phyloP scores from a whole-genome alignment of 1,140 invertebrate species.

The Lanistes nyassanus region DNA sequence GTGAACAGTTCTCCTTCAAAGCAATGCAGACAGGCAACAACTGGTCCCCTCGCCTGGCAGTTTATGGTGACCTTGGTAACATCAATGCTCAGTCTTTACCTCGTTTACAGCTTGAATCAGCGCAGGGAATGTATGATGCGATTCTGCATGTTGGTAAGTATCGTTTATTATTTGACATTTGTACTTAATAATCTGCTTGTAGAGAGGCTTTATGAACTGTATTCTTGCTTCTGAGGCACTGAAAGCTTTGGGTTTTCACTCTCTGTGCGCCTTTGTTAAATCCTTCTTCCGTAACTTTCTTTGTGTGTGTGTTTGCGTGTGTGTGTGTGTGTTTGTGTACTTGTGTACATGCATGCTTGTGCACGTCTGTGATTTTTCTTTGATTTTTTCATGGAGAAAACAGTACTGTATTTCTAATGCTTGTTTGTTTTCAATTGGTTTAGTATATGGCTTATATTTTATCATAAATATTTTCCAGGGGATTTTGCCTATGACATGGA shows the following conservation, averaged over 20 bases:
- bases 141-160: constrained; percentile 87
- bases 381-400: too few species aligned
- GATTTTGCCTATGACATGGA: constrained; percentile 93
- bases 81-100: constrained; percentile 83
- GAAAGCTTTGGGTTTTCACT: not conserved
- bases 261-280: too few species aligned
- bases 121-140: constrained; percentile 79
- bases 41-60: constrained; percentile 83
- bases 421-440: not conserved
- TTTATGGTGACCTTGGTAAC: constrained; percentile 92
- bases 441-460: constrained; percentile 23
- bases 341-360: too few species aligned
- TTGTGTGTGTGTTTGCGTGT: too few species aligned
- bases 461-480: constrained; percentile 62
- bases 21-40: constrained; percentile 50
- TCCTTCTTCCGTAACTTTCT: too few species aligned
- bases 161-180: too few species aligned
- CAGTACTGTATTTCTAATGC: too few species aligned
- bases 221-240: too few species aligned
- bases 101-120: constrained; percentile 55
- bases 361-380: too few species aligned
- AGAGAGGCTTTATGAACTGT: too few species aligned
- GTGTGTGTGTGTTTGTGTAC: not conserved
- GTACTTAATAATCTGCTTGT: too few species aligned
- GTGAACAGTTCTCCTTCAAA: constrained; percentile 33